Evolutionary conservation across 1,140 invertebrate genomes (phyloP).

Genomic region (Anagrus nilaparvatae): DNA sequence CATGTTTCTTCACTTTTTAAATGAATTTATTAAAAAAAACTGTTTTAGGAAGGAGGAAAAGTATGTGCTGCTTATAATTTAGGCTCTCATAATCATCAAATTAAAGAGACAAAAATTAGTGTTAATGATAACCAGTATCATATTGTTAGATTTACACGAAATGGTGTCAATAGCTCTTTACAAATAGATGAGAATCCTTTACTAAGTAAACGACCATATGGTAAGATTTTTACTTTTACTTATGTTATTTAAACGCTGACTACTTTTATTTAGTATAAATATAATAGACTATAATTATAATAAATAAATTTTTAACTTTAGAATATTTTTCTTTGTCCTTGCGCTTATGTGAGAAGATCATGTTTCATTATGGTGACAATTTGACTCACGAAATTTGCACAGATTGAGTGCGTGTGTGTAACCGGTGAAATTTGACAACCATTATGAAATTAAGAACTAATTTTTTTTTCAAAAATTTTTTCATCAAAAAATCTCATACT

Average conservation of each 20-base stretch:
- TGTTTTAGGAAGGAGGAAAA: constrained; percentile 90
- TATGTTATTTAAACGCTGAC: background rate
- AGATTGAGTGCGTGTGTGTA: no score
- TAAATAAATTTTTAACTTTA: no score
- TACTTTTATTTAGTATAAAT: background rate
- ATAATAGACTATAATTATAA: background rate
- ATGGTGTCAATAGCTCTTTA: constrained; percentile 80
- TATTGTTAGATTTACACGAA: constrained; percentile 79
- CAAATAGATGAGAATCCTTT: constrained; percentile 87
- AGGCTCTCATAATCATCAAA: constrained; percentile 80
- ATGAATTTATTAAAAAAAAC: background rate
- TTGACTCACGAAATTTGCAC: no score
- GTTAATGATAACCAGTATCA: constrained; percentile 93
- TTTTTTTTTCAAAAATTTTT: no score
- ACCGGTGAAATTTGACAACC: no score
- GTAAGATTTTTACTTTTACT: constrained; percentile 38
- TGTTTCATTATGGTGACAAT: no score
- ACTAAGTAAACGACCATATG: constrained; percentile 67
- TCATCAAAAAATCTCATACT: no score
- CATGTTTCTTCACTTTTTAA: background rate
- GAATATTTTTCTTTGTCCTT: background rate
- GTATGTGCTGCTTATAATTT: constrained; percentile 90
- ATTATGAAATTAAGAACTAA: no score
- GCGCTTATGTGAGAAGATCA: no score
- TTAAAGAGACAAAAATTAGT: constrained; percentile 79